Evolutionary conservation across 2,113 vertebrate species (phyloP).

Genomic region (Bubo bubo): DNA sequence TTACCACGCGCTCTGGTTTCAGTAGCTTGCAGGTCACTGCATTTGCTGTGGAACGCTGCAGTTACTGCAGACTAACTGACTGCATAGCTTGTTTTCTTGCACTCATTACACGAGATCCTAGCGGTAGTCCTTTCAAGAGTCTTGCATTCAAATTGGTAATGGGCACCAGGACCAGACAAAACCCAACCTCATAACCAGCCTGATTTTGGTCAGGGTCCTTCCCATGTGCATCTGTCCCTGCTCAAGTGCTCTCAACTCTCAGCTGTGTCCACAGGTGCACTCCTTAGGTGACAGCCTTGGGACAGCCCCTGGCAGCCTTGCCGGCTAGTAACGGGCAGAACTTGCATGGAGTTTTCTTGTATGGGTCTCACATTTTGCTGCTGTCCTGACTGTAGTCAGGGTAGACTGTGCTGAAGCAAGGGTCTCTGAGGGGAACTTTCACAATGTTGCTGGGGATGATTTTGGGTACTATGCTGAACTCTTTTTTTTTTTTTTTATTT

Average conservation of each 20-base stretch:
- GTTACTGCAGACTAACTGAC: neutral
- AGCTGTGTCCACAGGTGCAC: neutral
- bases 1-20: neutral
- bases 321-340: neutral
- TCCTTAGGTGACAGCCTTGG: neutral
- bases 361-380: fast-evolving
- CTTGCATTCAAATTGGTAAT: neutral
- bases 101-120: fast-evolving
- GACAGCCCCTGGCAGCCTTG: neutral
- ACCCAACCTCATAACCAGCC: neutral
- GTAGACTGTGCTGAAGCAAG: neutral
- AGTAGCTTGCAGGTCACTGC: neutral
- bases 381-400: neutral
- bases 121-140: neutral
- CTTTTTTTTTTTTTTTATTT: neutral
- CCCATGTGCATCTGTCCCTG: neutral
- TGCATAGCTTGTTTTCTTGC: neutral
- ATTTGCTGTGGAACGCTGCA: fast-evolving
- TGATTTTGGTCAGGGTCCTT: neutral
- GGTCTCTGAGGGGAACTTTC: neutral
- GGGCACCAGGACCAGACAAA: neutral
- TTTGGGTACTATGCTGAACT: constrained; percentile 36
- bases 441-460: neutral
- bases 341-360: neutral
- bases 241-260: neutral